Conservation (phyloP, 2,797 vertebrate species). For the Epinephelus awoara region DNA sequence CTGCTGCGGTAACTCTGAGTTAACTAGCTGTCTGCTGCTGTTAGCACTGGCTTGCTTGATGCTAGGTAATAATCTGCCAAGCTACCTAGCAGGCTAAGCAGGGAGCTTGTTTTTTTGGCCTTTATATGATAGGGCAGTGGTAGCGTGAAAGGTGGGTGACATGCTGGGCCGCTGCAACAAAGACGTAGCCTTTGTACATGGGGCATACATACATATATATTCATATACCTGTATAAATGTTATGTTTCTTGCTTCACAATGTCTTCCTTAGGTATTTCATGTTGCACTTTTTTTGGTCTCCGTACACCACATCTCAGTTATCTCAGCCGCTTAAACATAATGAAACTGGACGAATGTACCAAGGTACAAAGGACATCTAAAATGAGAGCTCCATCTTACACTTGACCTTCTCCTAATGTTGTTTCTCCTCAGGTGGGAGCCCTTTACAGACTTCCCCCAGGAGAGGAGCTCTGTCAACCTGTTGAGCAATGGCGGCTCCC, state of each 20-base stretch:
- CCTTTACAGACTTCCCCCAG: conserved; percentile 95
- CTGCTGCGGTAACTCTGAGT: not conserved
- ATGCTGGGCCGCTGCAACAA: too few species aligned
- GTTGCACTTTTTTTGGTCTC: not conserved
- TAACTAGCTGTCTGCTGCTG: not conserved
- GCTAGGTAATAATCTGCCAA: not conserved
- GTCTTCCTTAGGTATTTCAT: not conserved
- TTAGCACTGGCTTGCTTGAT: too few species aligned
- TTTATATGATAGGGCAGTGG: too few species aligned
- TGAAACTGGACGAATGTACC: too few species aligned
- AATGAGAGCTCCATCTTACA: conserved; percentile 13
- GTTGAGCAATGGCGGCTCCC: conserved; percentile 87
- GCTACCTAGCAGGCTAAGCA: not conserved
- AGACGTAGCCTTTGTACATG: too few species aligned
- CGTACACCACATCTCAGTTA: not conserved
- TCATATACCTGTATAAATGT: not conserved
- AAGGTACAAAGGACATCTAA: not conserved
- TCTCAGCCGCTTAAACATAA: not conserved
- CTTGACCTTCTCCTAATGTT: conserved; percentile 38
- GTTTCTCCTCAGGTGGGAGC: conserved; percentile 90
- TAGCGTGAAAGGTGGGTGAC: too few species aligned
- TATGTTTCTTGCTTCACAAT: not conserved
- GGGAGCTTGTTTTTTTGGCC: not conserved
- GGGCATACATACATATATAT: too few species aligned
- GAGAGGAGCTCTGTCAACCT: conserved; percentile 97